Base-by-base conservation (phyloP, 2,113 vertebrate genomes). In the Caranx ignobilis region DNA sequence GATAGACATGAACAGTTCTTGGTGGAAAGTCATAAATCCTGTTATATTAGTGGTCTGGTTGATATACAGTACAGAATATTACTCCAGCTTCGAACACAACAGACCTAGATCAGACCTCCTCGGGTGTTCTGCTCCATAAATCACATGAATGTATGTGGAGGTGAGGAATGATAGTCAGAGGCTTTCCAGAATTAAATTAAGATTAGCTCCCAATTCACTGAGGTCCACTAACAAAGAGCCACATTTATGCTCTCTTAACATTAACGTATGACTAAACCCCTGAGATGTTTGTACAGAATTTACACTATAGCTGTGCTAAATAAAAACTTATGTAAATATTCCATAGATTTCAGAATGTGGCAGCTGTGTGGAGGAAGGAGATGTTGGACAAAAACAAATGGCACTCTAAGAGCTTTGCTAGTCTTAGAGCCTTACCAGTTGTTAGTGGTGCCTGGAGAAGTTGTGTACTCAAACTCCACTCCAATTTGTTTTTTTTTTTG, bases 91-190 rank as follows among this genome's bases (percentile, higher is more conserved):
- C 85, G 79, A 86, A 82, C 65, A 43, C 82, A 80, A 84, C 75
- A 79, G 76, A 81, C 71, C 82, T 68, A 77, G 70, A 88, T 87
- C 86, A 88, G 84, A 69, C 75, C 84, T 92, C 83, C 66, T 83
- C 77, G 37, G 79, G 82, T 73, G 68, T 86, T 88, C 87, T 79
- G 82, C 32, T 75, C 68, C 80, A 77, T 90, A 91, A 92, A 94
- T 93, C 87, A 82, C 56, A 65, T 56, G 41, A 81, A 74, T 85
- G 79, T 77, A 86, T 77, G 81, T 75, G 65, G 79, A 74, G 68
- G 61, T 82, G 68, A 60, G 77, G 74, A 60, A 60, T 61, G 61
- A 81, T 69, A 37, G 64, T 66, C 67, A 48, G 60, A 79, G 43
- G 12, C 62, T 80, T 64, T 57, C 73, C 68, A 56, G 55, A 74